phyloP scores from a whole-genome alignment of 2,888 invertebrate species.

The Marasmarcha lunaedactyla region DNA sequence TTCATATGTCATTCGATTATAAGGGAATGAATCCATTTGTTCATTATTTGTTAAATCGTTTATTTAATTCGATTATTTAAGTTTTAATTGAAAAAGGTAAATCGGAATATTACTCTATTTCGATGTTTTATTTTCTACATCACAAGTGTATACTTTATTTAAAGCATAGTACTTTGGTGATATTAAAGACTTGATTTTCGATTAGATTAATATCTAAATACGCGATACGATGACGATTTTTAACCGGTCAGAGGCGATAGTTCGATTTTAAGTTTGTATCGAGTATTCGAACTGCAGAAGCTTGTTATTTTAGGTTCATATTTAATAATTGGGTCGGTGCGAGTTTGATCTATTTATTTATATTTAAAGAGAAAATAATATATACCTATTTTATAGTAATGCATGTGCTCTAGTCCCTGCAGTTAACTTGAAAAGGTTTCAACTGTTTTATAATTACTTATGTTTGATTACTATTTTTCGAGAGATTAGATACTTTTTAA shows the following conservation, averaged over 20 bases:
- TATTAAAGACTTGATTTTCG: neutral
- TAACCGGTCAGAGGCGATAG: conserved; percentile 32
- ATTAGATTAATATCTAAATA: neutral
- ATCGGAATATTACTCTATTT: too few relatives aligned
- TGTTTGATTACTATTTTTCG: too few relatives aligned
- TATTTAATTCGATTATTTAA: too few relatives aligned
- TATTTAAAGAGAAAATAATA: conserved; percentile 26
- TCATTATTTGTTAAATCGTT: too few relatives aligned
- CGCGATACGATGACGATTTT: conserved; percentile 8
- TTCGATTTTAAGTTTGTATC: conserved; percentile 38
- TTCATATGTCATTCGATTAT: too few relatives aligned
- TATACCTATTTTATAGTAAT: conserved; percentile 40
- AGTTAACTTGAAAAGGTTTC: conserved; percentile 36
- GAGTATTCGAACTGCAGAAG: conserved; percentile 29
- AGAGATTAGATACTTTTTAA: conserved; percentile 28
- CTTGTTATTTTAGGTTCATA: conserved; percentile 36
- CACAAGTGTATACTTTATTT: neutral
- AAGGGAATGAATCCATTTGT: too few relatives aligned
- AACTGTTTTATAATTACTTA: neutral
- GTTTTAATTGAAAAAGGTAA: too few relatives aligned
- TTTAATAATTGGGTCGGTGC: conserved; percentile 31
- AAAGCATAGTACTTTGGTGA: neutral
- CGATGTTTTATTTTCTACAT: too few relatives aligned
- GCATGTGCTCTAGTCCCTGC: conserved; percentile 61
- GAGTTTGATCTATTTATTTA: conserved; percentile 27